A percentile compares a stretch with the other conserved stretches of the same genome.
These are phyloP conservation scores for Periophthalmus magnuspinnatus DNA, from an alignment of 2,797 vertebrate species.

Conservation along the genomic window DNA sequence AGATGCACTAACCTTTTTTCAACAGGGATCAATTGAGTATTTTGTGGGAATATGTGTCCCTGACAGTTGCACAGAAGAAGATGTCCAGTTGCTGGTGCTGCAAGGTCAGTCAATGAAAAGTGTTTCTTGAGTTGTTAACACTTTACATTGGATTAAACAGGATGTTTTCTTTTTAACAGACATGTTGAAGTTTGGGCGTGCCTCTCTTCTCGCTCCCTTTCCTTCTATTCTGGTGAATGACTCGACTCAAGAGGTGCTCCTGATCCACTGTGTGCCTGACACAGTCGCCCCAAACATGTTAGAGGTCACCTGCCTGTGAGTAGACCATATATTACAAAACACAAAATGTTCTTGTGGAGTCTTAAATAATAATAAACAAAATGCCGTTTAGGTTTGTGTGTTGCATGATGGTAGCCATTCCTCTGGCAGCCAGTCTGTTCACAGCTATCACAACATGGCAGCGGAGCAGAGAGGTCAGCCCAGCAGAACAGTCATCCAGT, in stretches of 20 bases:
- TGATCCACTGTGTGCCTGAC: conserved; percentile 66
- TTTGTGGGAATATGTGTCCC: conserved; percentile 81
- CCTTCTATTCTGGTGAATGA: conserved; percentile 66
- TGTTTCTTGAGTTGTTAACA: background rate
- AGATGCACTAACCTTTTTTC: background rate
- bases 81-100: conserved; percentile 68
- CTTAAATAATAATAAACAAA: background rate
- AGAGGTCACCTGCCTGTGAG: conserved; percentile 73
- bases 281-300: conserved; percentile 48
- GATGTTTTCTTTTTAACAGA: conserved; percentile 48
- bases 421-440: conserved; percentile 68
- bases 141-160: background rate
- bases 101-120: conserved; percentile 55
- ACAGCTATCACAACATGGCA: conserved; percentile 53
- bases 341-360: background rate
- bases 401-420: conserved; percentile 67
- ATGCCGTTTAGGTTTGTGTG: conserved; percentile 71
- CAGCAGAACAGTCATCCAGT: conserved; percentile 38
- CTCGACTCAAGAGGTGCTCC: conserved; percentile 65
- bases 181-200: conserved; percentile 54
- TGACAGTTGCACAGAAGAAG: conserved; percentile 73
- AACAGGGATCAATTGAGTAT: conserved; percentile 70
- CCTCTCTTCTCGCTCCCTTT: conserved; percentile 68
- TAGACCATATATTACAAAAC: conserved; percentile 14
- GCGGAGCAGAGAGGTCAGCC: conserved; percentile 43